Conservation (phyloP, 1,140 invertebrate genomes). For the Drosophila tristis region DNA sequence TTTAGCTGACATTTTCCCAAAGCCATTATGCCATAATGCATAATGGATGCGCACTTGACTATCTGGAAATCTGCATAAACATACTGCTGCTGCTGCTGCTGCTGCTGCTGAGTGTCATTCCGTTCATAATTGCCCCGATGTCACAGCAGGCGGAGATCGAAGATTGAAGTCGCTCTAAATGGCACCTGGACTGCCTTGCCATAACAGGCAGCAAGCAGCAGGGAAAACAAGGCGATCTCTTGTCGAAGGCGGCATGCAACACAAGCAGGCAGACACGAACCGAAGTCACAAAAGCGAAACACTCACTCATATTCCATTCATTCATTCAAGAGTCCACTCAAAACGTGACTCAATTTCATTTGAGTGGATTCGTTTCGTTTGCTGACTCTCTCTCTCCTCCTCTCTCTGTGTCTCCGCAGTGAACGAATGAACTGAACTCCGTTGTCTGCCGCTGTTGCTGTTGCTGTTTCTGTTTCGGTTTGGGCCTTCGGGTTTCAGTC, state of each 20-base stretch:
- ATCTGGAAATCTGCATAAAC: conserved; percentile 54
- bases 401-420: conserved; percentile 7
- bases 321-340: conserved; percentile 1
- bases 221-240: conserved; percentile 55
- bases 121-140: conserved; percentile 68
- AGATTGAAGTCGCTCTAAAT: conserved; percentile 60
- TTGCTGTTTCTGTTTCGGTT: conserved; percentile 30
- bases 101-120: conserved; percentile 6
- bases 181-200: conserved; percentile 67
- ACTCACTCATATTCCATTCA: conserved; percentile 8
- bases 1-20: conserved; percentile 32
- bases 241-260: conserved; percentile 53
- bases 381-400: conserved; percentile 24
- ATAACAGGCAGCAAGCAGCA: conserved; percentile 9
- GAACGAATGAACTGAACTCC: conserved; percentile 15
- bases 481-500: conserved; percentile 66
- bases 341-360: conserved; percentile 18
- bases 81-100: conserved; percentile 10
- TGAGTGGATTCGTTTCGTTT: conserved; percentile 20
- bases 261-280: not conserved
- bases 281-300: not conserved
- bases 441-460: conserved; percentile 7
- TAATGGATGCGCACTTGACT: conserved; percentile 30
- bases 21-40: conserved; percentile 7
- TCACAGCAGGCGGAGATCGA: conserved; percentile 45